Conservation (phyloP, 2,797 vertebrate species). For the Poecile montanus region DNA sequence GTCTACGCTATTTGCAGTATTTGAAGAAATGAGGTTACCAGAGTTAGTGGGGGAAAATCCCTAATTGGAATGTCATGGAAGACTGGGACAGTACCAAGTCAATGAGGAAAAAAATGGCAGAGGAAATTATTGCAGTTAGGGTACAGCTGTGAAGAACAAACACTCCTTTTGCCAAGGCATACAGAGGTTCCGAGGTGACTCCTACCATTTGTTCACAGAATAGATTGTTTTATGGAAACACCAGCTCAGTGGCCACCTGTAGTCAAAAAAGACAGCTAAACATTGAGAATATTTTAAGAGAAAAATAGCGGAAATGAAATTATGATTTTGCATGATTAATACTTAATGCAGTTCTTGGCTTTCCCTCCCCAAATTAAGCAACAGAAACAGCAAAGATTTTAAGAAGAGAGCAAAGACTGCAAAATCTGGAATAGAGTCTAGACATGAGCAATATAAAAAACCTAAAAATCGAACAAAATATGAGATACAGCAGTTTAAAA, state of each 20-base stretch:
- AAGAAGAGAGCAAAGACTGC: not conserved
- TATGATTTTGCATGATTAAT: not conserved
- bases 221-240: not conserved
- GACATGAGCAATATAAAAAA: not conserved
- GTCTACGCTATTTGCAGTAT: fast-evolving
- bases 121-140: not conserved
- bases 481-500: not conserved
- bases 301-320: not conserved
- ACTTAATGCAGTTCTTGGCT: not conserved
- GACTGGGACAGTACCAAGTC: not conserved
- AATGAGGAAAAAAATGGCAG: not conserved
- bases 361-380: not conserved
- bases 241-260: not conserved
- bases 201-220: not conserved
- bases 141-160: not conserved
- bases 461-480: not conserved
- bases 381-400: not conserved
- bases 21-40: not conserved
- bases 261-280: not conserved
- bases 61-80: not conserved
- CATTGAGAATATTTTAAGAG: not conserved
- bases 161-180: not conserved
- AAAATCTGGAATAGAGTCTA: not conserved
- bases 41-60: not conserved
- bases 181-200: not conserved